phyloP scores from a whole-genome alignment of 1,140 invertebrate genomes.

The Myzus persicae region DNA sequence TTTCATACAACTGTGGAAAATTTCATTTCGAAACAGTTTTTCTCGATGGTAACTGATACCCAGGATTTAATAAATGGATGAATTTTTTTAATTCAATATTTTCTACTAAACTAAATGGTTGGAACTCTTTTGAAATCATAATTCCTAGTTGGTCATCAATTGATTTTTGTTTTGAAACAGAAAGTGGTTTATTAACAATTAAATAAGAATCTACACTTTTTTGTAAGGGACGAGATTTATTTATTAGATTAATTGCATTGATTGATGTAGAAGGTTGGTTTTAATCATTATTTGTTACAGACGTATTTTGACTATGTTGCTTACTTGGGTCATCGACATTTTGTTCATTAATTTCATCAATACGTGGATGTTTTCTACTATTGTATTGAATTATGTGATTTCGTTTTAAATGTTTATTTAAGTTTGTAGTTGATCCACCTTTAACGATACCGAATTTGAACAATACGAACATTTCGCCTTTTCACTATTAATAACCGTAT shows the following conservation, averaged over 20 bases:
- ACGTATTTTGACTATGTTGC: neutral
- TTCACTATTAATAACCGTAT: neutral
- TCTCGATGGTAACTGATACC: constrained; percentile 61
- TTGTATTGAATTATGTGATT: constrained; percentile 14
- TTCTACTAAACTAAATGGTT: constrained; percentile 61
- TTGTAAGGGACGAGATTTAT: constrained; percentile 10
- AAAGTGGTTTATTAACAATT: constrained; percentile 24
- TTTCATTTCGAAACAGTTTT: constrained; percentile 61
- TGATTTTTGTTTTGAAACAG: constrained; percentile 9
- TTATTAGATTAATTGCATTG: neutral
- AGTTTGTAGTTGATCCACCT: constrained; percentile 11
- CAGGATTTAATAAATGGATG: constrained; percentile 60
- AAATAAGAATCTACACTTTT: neutral
- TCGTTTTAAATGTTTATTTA: constrained; percentile 19
- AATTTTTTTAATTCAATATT: constrained; percentile 62
- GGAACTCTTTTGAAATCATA: constrained; percentile 61
- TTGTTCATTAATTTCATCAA: neutral
- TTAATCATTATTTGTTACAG: neutral
- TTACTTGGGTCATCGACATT: neutral
- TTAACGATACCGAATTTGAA: neutral
- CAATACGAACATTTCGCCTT: neutral
- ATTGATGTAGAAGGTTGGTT: constrained; percentile 18
- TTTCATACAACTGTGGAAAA: constrained; percentile 59
- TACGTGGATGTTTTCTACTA: neutral
- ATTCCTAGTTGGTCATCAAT: constrained; percentile 60